A percentile compares a stretch with the other conserved stretches of the same genome.
These are phyloP conservation scores for Bombus affinis DNA, from an alignment of 1,140 invertebrate genomes.

Conservation along the genomic window DNA sequence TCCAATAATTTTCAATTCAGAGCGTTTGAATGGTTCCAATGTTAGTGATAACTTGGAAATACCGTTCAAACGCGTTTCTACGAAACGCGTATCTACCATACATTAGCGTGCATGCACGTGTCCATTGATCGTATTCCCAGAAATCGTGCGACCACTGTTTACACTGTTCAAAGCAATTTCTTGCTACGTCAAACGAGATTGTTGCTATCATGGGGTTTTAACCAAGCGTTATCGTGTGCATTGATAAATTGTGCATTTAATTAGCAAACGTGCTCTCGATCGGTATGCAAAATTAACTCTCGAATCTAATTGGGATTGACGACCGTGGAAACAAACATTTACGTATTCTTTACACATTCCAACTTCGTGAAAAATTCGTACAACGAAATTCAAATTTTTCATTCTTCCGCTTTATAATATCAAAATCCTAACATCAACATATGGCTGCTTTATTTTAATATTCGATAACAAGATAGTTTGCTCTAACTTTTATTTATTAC, in stretches of 20 bases:
- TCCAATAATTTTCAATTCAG: background rate
- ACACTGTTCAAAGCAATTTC: background rate
- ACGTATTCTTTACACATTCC: no score
- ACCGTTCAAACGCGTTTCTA: background rate
- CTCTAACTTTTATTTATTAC: no score
- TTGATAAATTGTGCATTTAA: slow-evolving; percentile 56
- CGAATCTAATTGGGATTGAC: slow-evolving; percentile 38
- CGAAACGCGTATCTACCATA: background rate
- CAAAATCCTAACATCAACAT: no score
- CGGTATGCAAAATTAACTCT: slow-evolving; percentile 34
- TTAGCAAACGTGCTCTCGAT: slow-evolving; percentile 36
- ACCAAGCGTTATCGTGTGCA: slow-evolving; percentile 1
- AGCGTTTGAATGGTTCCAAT: background rate
- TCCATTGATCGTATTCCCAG: background rate
- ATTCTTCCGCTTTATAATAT: no score
- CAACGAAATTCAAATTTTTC: no score
- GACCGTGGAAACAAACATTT: slow-evolving; percentile 9
- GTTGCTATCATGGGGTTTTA: background rate
- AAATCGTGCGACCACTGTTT: slow-evolving; percentile 15
- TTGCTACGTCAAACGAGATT: slow-evolving; percentile 7
- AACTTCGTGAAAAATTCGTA: no score
- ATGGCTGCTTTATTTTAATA: no score
- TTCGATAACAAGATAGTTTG: no score
- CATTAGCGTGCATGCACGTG: no score
- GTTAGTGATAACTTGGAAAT: background rate